A percentile compares a stretch with the other conserved stretches of the same genome.
These are phyloP conservation scores for Gonocerus acuteangulatus DNA, from an alignment of 2,888 invertebrate species.

Conservation along the genomic window DNA sequence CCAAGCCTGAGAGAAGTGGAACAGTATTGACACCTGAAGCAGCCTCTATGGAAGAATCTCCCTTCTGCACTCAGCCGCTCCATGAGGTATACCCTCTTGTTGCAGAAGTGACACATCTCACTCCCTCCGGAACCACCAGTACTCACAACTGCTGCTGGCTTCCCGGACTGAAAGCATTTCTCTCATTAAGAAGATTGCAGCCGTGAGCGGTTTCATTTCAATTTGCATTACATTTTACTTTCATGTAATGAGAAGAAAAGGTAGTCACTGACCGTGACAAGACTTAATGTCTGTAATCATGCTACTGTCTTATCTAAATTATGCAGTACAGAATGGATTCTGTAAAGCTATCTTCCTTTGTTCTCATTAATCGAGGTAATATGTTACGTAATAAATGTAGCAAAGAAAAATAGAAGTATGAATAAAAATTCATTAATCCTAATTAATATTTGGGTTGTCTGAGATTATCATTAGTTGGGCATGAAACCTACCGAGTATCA, in stretches of 20 bases:
- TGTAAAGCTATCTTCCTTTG: too few relatives aligned
- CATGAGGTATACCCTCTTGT: slow-evolving; percentile 85
- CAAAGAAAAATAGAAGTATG: too few relatives aligned
- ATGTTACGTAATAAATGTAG: too few relatives aligned
- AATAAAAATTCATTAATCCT: too few relatives aligned
- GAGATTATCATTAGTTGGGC: too few relatives aligned
- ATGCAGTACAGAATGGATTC: too few relatives aligned
- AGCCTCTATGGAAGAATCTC: slow-evolving; percentile 81
- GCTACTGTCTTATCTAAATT: too few relatives aligned
- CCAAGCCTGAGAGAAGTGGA: slow-evolving; percentile 73
- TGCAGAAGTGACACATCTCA: slow-evolving; percentile 80
- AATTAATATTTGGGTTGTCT: too few relatives aligned
- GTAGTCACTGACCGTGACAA: slow-evolving; percentile 6
- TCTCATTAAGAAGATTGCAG: slow-evolving; percentile 12
- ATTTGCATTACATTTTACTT: slow-evolving; percentile 13
- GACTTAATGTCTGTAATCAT: background rate
- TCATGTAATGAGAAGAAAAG: slow-evolving; percentile 5
- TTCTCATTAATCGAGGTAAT: too few relatives aligned
- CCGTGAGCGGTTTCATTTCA: background rate
- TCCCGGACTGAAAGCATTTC: slow-evolving; percentile 47
- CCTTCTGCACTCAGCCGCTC: slow-evolving; percentile 86
- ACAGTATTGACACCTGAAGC: slow-evolving; percentile 91
- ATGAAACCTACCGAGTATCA: too few relatives aligned
- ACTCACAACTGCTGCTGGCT: slow-evolving; percentile 52
- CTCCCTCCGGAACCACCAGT: slow-evolving; percentile 60